Evolutionary conservation across 2,888 invertebrate genomes (phyloP).

Genomic region (Periphyllus acericola): DNA sequence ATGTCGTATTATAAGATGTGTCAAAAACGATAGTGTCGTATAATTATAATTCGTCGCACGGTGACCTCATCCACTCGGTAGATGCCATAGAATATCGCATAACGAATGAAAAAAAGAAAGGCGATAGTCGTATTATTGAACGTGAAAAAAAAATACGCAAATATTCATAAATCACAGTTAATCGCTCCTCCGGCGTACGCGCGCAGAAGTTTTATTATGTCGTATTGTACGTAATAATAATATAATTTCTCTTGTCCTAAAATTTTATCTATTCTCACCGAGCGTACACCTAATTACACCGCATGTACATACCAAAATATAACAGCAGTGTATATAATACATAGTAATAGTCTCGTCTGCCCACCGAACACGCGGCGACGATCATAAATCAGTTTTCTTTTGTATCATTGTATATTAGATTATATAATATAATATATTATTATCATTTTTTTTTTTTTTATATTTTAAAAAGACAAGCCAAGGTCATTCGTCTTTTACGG

Average conservation of each 20-base stretch:
- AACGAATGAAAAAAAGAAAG: no score
- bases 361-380: not conserved
- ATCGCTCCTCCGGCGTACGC: not conserved
- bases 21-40: no score
- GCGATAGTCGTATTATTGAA: no score
- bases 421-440: no score
- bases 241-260: not conserved
- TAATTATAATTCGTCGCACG: no score
- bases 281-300: not conserved
- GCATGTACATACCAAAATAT: not conserved
- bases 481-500: conserved; percentile 4
- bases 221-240: not conserved
- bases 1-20: no score
- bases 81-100: no score
- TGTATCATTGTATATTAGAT: not conserved
- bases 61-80: no score
- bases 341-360: no score
- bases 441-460: not conserved
- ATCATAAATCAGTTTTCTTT: conserved; percentile 4
- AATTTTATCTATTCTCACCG: not conserved
- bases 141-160: not conserved
- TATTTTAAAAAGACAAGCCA: not conserved
- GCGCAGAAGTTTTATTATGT: not conserved
- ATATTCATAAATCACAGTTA: not conserved
- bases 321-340: no score